These are phyloP conservation scores for Elmis aenea DNA, from an alignment of 2,888 invertebrate genomes.

Conservation along the genomic window DNA sequence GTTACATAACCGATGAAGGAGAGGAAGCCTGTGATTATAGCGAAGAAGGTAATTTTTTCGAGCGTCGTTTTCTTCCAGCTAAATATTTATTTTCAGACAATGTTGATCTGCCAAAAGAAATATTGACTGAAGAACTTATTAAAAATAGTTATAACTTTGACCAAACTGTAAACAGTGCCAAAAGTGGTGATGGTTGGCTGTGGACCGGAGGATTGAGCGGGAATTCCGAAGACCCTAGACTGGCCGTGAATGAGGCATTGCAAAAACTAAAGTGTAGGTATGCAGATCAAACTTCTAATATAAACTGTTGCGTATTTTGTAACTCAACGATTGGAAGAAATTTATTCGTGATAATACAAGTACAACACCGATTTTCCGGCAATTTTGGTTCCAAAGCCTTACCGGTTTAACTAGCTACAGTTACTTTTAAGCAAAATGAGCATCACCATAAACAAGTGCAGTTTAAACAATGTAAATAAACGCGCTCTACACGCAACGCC, in stretches of 20 bases:
- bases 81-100: slow-evolving; percentile 2
- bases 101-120: slow-evolving; percentile 4
- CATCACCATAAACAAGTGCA: too few species aligned
- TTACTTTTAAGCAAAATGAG: too few species aligned
- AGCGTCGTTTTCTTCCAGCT: not conserved
- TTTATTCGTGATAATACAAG: too few species aligned
- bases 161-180: slow-evolving; percentile 13
- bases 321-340: too few species aligned
- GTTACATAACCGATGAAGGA: slow-evolving; percentile 43
- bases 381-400: too few species aligned
- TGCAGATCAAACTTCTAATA: slow-evolving; percentile 30
- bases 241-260: slow-evolving; percentile 68
- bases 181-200: slow-evolving; percentile 67
- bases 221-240: slow-evolving; percentile 56
- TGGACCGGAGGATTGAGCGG: slow-evolving; percentile 80
- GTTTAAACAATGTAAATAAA: too few species aligned
- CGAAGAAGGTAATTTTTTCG: slow-evolving; percentile 22
- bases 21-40: slow-evolving; percentile 36
- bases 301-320: too few species aligned
- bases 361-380: too few species aligned
- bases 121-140: not conserved
- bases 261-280: slow-evolving; percentile 77
- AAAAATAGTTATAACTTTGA: slow-evolving; percentile 4
- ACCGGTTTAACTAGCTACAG: too few species aligned
- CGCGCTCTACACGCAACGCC: too few species aligned